Conservation (phyloP, 2,888 invertebrate genomes). For the Coelopa pilipes region DNA sequence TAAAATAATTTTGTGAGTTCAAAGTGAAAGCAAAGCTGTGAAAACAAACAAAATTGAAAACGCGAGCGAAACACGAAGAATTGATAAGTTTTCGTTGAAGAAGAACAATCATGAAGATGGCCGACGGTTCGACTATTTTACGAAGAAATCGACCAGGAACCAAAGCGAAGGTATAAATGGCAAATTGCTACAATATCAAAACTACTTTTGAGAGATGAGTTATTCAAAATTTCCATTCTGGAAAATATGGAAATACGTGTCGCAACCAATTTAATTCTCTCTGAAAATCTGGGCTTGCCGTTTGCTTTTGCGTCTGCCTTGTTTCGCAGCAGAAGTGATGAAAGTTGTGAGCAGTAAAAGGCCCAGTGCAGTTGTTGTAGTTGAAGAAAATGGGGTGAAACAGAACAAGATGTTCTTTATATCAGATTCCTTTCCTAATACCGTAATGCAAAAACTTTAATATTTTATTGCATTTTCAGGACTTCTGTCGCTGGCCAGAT, state of each 20-base stretch:
- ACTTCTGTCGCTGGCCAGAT: slow-evolving; percentile 98
- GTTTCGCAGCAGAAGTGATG: background rate
- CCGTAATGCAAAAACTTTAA: background rate
- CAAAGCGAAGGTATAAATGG: slow-evolving; percentile 79
- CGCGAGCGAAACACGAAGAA: slow-evolving; percentile 21
- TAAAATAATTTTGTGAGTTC: background rate
- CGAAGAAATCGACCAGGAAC: slow-evolving; percentile 92
- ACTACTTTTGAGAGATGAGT: too few species aligned
- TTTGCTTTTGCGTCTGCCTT: slow-evolving; percentile 28
- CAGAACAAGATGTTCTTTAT: background rate
- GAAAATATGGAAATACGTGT: too few species aligned
- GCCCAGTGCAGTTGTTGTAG: background rate
- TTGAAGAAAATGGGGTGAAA: background rate
- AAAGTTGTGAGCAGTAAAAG: background rate
- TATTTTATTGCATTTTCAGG: slow-evolving; percentile 70
- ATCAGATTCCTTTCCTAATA: too few species aligned
- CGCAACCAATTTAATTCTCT: background rate
- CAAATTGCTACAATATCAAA: too few species aligned
- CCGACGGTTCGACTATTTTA: slow-evolving; percentile 83
- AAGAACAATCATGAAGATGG: slow-evolving; percentile 77
- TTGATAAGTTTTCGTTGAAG: slow-evolving; percentile 39
- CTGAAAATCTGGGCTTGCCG: slow-evolving; percentile 45
- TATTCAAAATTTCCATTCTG: too few species aligned
- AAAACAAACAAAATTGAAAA: slow-evolving; percentile 27
- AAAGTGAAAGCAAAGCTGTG: background rate